Conservation (phyloP, 2,888 invertebrate genomes). For the Acanthosepion esculentum region DNA sequence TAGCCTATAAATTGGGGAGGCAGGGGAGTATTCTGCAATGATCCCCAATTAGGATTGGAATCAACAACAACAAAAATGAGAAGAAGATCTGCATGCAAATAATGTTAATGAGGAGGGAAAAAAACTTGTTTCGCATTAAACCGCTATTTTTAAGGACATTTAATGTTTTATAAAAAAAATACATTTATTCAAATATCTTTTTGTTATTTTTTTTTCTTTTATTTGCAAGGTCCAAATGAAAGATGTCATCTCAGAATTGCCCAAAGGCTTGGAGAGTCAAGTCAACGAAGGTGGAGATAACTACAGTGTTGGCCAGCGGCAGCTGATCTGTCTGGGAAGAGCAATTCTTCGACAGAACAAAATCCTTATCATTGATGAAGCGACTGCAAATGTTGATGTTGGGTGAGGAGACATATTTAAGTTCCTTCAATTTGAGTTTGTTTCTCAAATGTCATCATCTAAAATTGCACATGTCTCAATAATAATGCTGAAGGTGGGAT, state of each 20-base stretch:
- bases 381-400: conserved; percentile 74
- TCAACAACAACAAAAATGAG: too few relatives aligned
- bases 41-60: too few relatives aligned
- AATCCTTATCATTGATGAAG: conserved; percentile 74
- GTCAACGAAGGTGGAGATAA: conserved; percentile 65
- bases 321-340: conserved; percentile 64
- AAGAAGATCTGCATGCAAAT: too few relatives aligned
- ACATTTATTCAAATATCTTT: background rate
- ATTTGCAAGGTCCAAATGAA: conserved; percentile 70
- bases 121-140: too few relatives aligned
- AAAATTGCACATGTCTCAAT: conserved; percentile 49
- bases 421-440: background rate
- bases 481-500: background rate
- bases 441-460: background rate
- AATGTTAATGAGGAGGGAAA: too few relatives aligned
- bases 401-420: conserved; percentile 57
- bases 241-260: conserved; percentile 65
- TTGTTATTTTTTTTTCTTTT: background rate
- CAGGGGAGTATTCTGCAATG: too few relatives aligned
- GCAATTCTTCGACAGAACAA: conserved; percentile 71
- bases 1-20: too few relatives aligned
- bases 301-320: conserved; percentile 65
- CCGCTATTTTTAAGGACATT: too few relatives aligned
- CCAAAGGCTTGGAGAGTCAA: conserved; percentile 66
- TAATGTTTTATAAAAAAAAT: too few relatives aligned